Base-by-base conservation (phyloP, 2,113 vertebrate genomes). In the Silurus asotus region DNA sequence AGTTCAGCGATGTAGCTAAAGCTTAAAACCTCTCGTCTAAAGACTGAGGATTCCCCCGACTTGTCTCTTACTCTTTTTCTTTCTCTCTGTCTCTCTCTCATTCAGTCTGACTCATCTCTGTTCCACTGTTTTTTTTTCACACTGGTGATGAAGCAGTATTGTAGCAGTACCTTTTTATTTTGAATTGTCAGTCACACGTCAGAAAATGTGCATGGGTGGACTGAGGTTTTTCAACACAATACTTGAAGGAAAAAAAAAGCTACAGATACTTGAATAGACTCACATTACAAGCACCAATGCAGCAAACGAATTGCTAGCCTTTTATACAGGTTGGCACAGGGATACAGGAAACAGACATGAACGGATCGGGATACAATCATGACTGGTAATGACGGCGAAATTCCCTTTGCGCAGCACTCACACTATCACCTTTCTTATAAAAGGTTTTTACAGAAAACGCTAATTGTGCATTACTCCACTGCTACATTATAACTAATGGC, bases 101-200 rank as follows among this genome's bases (percentile, higher is more conserved):
- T 9, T 15, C 51, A 55, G 23, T 64, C 17, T 86, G 67, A 86
- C 85, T 82, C 79, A 82, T 59, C 58, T 49, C 58, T 64, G 78
- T 75, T 51, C 20, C 48, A 28, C 67, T n/a, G 78, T 37, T 49
- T 72, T 28, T 72, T 28, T 75, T 82, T 64, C 58, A 19, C 17
- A 25, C 11, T 5, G 20, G 59, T 20, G 59, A 5, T 14, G 19
- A 77, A 8, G 5, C 0, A 2, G 14, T 17, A 78, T 56, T n/a
- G 11, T 14, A 15, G 72, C n/a, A 6, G 48, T 5, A 15, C 20
- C 49, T 45, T 51, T 75, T 53, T 13, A 6, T 14, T 8, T 25
- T 48, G 0, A 75, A 4, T 3, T 4, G 17, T 58, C 49, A 37
- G 15, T 58, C 55, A 78, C 2, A 77, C n/a, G 23, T 55, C 11